Conservation (phyloP, 2,113 vertebrate genomes). For the Otus sunia region DNA sequence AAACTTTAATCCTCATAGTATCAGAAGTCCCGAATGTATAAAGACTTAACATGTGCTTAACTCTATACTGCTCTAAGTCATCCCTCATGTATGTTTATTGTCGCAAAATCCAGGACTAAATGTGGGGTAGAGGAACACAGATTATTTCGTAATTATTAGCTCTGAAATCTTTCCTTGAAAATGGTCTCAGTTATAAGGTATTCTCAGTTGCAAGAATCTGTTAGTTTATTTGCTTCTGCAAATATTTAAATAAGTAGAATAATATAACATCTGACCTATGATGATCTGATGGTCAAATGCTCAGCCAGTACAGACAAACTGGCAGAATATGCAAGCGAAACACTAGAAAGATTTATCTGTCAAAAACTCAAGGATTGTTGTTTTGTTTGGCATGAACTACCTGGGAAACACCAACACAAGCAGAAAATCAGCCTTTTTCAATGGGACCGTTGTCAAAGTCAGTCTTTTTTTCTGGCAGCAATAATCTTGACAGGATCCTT, state of each 20-base stretch:
- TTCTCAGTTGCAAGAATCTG: not conserved
- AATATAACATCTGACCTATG: not conserved
- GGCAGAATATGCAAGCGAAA: not conserved
- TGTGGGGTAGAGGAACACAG: not conserved
- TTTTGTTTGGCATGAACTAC: not conserved
- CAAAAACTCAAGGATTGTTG: not conserved
- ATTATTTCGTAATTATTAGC: not conserved
- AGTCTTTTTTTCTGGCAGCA: not conserved
- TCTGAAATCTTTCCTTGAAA: not conserved
- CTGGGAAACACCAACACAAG: not conserved
- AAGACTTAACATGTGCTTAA: conserved; percentile 29
- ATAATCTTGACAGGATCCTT: not conserved
- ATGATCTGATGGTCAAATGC: not conserved
- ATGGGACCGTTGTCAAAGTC: not conserved
- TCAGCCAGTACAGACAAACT: not conserved
- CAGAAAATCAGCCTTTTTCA: not conserved
- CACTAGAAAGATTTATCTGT: not conserved
- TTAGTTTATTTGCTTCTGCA: not conserved
- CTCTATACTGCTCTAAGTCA: not conserved
- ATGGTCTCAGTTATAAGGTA: not conserved
- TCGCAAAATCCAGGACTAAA: not conserved
- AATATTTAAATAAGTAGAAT: not conserved
- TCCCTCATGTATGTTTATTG: not conserved
- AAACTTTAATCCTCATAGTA: conserved; percentile 13
- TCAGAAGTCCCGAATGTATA: not conserved